Base-by-base conservation (phyloP, 2,797 vertebrate species). In the Sebastes kiyomatsui region DNA sequence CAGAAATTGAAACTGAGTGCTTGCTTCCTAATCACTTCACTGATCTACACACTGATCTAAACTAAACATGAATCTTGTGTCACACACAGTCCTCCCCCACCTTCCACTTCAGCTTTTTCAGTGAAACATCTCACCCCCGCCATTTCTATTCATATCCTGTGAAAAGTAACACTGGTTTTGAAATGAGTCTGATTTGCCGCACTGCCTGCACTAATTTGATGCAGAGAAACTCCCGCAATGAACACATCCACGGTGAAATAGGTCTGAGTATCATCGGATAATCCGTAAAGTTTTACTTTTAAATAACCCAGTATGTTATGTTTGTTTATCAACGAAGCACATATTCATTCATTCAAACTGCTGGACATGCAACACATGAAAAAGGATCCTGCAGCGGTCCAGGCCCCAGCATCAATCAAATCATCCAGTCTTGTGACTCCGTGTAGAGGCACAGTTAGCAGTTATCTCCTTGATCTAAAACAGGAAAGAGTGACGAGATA, bases 381-480 rank as follows among this genome's bases (percentile, higher is more conserved):
- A 55, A 59, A 23, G 22, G 11, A 73, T 3, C 23, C 35, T n/a
- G 4, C 7, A n/a, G 12, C 1, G 11, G n/a, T 22, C 2, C 12
- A 35, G 16, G 33, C 25, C 32, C 6, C 22, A 14, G 54, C 16
- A 20, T 72, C n/a, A 62, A 67, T 54, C 5, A 61, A 28, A 72
- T 62, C 46, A 64, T 5, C 16, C 2, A 18, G 58, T 38, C 30
- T 25, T 25, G 54, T 60, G 73, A 75, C 35, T 70, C 38, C 20
- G 9, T 35, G 35, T n/a, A 30, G 23, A 9, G 32, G 2, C 28
- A 42, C 32, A 5, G 28, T 18, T 32, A 3, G 33, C n/a, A n/a
- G 54, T 46, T 32, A 58, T 49, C 55, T 59, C 58, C 52, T 7
- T 58, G 11, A 33, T 59, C 6, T 60, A n/a, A 52, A 76, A 73